Base-by-base conservation (phyloP, 1,140 invertebrate species). In the Dendrolimus punctatus region DNA sequence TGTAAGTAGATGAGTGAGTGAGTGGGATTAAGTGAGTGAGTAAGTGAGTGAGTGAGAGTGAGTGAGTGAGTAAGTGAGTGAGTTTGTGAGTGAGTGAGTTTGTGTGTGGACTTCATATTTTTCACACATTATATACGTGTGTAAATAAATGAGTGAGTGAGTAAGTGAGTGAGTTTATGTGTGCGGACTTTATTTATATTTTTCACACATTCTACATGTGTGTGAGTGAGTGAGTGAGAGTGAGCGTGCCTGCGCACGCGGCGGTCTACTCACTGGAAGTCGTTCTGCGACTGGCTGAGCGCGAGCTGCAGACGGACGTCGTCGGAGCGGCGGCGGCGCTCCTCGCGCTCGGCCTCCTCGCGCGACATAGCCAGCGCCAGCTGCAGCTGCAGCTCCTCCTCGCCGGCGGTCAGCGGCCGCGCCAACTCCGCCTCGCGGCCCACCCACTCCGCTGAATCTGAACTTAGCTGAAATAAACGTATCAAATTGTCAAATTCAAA, bases 341-440 rank as follows among this genome's bases (percentile, higher is more conserved):
- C 95, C 74, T 99, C 97, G 78, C 98, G 94, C 73, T 99, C 98
- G 38, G 98, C 97, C 88, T 99, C 98, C 85, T 99, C 98, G 57
- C 98, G 93, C 50, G 96, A 98, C 95, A 99, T 98, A 46, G 98
- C 98, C 73, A 99, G 89, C 39, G 98, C 98, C 68, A 99, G 90
- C 88, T 99, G 97, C 55, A 99, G 87, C 83, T 99, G 98, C 58
- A 99, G 89, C 84, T 99, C 98, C 89, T 99, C 98, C 86, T 99
- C 98, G 0, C 98, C 98, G 2, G 95, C 93, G 1, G 97, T 99
- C 68, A 97, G 95, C 5, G 98, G 98, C 49, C 98, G 90, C 36
- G 97, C 97, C 78, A 93, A 91, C 88, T 99, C 98, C 61, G 98
- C 88, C 74, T 99, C 97, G 57, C 94, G 90, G 62, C 90, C 69